These are phyloP conservation scores for Gallinago paraguaiae DNA, from an alignment of 2,113 vertebrate species.

Conservation along the genomic window DNA sequence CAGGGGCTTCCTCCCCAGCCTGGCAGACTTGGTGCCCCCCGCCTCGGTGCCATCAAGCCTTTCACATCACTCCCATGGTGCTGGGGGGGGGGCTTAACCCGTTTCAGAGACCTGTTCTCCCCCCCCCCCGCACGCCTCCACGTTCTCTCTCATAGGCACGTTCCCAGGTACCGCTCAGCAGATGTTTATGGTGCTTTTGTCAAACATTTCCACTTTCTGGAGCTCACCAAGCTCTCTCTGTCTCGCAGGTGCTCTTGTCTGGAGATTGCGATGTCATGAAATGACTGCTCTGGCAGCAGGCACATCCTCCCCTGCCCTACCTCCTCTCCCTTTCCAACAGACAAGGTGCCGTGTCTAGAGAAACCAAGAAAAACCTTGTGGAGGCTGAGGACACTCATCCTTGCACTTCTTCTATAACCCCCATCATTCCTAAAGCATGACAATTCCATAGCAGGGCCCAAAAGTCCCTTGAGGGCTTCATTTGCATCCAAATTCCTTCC, in stretches of 20 bases:
- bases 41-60: background rate
- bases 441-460: background rate
- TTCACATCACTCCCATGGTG: background rate
- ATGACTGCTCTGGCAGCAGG: background rate
- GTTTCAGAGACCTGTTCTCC: background rate
- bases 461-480: background rate
- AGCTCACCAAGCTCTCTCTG: background rate
- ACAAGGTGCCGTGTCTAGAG: background rate
- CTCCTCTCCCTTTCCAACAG: background rate
- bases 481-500: background rate
- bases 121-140: background rate
- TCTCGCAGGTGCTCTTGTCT: background rate
- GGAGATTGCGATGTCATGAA: background rate
- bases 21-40: background rate
- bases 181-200: constrained; percentile 20
- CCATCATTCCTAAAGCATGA: background rate
- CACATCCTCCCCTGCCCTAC: background rate
- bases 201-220: background rate
- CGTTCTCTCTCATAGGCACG: background rate
- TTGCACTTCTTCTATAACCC: background rate
- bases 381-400: background rate
- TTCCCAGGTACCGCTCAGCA: constrained; percentile 21
- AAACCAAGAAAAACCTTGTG: background rate
- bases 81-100: background rate
- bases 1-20: background rate